A percentile compares a stretch with the other conserved stretches of the same genome.
phyloP scores from a whole-genome alignment of 2,888 invertebrate genomes.

The Ectemnius cavifrons region DNA sequence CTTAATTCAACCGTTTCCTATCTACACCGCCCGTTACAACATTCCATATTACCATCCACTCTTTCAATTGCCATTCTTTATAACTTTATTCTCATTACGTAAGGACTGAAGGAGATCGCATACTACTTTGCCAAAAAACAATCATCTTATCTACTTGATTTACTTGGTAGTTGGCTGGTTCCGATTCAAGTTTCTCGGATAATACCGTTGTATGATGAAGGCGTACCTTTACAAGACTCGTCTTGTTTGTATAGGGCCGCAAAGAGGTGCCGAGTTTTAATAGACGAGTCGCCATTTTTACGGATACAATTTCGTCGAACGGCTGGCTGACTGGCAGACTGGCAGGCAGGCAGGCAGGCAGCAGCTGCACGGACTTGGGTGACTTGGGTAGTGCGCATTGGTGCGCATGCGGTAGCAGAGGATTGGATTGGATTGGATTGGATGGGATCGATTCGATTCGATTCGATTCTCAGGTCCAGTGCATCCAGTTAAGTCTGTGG shows the following conservation, averaged over 20 bases:
- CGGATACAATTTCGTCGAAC: background rate
- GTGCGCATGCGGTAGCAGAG: too few relatives aligned
- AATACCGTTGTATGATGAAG: background rate
- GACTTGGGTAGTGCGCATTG: too few relatives aligned
- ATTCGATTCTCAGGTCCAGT: too few relatives aligned
- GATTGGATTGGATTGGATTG: too few relatives aligned
- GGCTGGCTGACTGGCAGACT: too few relatives aligned
- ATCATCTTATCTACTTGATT: background rate
- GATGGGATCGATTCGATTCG: too few relatives aligned
- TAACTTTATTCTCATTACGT: constrained; percentile 59
- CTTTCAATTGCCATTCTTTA: constrained; percentile 1
- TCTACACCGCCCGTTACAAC: constrained; percentile 4
- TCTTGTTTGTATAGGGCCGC: constrained; percentile 72
- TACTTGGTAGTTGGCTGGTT: background rate
- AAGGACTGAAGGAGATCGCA: constrained; percentile 51
- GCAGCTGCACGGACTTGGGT: too few relatives aligned
- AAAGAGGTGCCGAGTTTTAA: constrained; percentile 73
- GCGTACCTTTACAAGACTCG: constrained; percentile 72
- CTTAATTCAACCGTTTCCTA: background rate
- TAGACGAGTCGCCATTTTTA: constrained; percentile 77
- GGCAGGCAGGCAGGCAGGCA: too few relatives aligned
- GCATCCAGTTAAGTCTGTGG: too few relatives aligned
- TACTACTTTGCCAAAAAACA: background rate
- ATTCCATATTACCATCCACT: constrained; percentile 15
- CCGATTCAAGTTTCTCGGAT: background rate